phyloP scores from a whole-genome alignment of 2,888 invertebrate species.

The Dicycla oo region DNA sequence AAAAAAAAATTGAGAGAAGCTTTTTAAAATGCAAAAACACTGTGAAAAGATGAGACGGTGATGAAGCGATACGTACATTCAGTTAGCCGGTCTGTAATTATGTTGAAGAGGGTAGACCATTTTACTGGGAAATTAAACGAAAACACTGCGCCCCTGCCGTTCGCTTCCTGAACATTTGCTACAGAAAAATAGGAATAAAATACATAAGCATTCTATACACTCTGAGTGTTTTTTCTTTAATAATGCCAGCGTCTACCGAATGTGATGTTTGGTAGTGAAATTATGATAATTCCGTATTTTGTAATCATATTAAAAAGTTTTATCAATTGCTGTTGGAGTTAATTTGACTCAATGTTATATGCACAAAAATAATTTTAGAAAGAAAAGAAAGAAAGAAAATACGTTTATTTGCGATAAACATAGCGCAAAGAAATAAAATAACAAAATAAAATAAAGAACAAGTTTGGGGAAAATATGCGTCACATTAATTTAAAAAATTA shows the following conservation, averaged over 20 bases:
- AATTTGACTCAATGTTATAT: conserved; percentile 3
- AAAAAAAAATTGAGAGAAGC: conserved; percentile 68
- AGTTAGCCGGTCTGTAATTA: conserved; percentile 83
- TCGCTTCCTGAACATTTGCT: conserved; percentile 62
- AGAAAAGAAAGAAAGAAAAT: no score
- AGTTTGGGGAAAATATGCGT: no score
- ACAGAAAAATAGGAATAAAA: conserved; percentile 66
- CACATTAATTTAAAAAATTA: no score
- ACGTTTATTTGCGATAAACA: no score
- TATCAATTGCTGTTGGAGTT: conserved; percentile 2
- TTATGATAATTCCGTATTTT: conserved; percentile 41
- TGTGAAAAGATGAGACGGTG: conserved; percentile 76
- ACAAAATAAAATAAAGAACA: no score
- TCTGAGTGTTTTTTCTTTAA: conserved; percentile 46
- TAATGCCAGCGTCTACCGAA: conserved; percentile 20
- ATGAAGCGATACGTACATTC: conserved; percentile 80
- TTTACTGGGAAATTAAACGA: conserved; percentile 86
- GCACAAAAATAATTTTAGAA: no score
- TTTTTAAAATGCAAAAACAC: conserved; percentile 82
- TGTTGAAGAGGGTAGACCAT: conserved; percentile 82
- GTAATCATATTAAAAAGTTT: conserved; percentile 10
- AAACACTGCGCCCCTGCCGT: conserved; percentile 80
- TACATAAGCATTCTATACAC: conserved; percentile 46
- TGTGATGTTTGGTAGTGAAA: conserved; percentile 8
- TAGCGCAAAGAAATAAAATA: no score